Evolutionary conservation across 1,140 invertebrate species (phyloP), one percentile per base, ranked within the genome.

Genomic region (Caerostris darwini): DNA sequence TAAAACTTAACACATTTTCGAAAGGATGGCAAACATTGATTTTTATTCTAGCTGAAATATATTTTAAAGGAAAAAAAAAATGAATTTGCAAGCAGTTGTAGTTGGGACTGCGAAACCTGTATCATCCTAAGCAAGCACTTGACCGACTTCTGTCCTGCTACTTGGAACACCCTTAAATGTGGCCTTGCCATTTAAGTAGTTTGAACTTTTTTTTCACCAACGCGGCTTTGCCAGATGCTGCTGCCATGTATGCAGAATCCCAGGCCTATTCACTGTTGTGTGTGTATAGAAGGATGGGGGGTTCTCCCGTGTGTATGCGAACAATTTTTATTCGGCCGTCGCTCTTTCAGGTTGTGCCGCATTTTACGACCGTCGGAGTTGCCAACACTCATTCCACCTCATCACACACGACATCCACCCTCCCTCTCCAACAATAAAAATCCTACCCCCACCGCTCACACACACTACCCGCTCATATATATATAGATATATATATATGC

Each of bases 331-430:
- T 77, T 77, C 71, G 71, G 71, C 71, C 50, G 71, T 50, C 71
- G 71, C 71, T 77, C 71, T 77, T 77, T 77, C 71, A 77, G 71
- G 71, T 77, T 77, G 61, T n/a, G n/a, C 71, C 71, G 71, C 71
- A 34, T 85, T 85, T 85, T 85, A 85, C 83, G 83, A 85, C 83
- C 83, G 50, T 77, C 83, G 83, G 56, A 85, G 83, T 85, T 85
- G 83, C 54, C 83, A 85, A 85, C 83, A 19, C 83, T 85, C 83
- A 85, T 85, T 85, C 83, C 83, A 85, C 56, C 56, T 85, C 83
- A 85, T 85, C 83, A 58, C 83, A 59, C 83, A 58, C 83, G 83
- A 85, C 83, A 85, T 59, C 54, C 83, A 14, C 56, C 54, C 83
- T 57, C 12, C 71, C 34, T 5, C 7, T 34, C 54, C 56, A 57